Evolutionary conservation across 2,113 vertebrate species (phyloP), one percentile per base, ranked within the genome.

Genomic region (Chamaea fasciata): DNA sequence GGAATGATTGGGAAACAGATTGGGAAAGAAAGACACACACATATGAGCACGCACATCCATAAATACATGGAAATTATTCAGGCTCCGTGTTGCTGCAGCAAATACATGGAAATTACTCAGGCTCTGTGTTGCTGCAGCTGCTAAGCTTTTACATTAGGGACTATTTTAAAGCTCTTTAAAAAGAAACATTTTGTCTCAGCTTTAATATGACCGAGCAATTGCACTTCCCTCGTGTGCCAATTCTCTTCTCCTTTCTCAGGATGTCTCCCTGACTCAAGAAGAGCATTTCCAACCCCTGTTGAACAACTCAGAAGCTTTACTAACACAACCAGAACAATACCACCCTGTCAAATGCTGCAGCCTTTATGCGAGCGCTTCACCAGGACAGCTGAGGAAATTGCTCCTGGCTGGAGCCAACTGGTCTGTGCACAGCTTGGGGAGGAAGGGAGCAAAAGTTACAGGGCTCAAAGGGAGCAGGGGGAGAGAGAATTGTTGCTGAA

Each of bases 81-180:
- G 37, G 50, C 75, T 85, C 52, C 7, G 3, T 33, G 68, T 70
- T 39, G 60, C 84, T 81, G 88, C 55, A 87, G 63, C 87, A 78
- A 93, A 90, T 91, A 64, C 33, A 68, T 44, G 86, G 83, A 95
- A 95, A 92, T 94, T 91, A 94, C 70, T 92, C 91, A 87, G 57
- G 81, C 28, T 62, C 84, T 30, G 52, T 88, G 94, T 91, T 97
- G 87, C 95, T 94, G 94, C 96, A 97, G 90, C 94, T 94, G 95
- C 62, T 94, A 60, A 76, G 86, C 57, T 93, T 92, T 96, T 92
- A 94, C 90, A 57, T 96, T 78, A 71, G 85, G 83, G 90, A 87
- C 88, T 76, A 91, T 89, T 93, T 93, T 92, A 93, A 93, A 96
- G 69, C 49, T 90, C 73, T 84, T 90, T 73, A 84, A 87, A 95